These are phyloP conservation scores for Abscondita cerata DNA, from an alignment of 2,888 invertebrate genomes.

Conservation along the genomic window DNA sequence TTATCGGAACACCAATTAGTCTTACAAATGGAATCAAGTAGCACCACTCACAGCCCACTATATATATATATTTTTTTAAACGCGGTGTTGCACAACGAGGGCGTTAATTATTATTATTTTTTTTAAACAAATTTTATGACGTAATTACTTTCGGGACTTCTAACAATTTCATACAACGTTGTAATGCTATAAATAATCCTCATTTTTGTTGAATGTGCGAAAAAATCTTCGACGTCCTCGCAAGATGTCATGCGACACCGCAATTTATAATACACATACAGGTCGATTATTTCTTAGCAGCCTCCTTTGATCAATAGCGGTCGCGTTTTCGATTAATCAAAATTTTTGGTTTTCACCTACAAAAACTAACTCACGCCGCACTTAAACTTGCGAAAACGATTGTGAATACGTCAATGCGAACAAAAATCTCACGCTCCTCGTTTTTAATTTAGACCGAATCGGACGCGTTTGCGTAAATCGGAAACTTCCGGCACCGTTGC, in stretches of 20 bases:
- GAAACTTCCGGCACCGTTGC: no score
- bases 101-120: no score
- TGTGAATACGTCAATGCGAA: no score
- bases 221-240: constrained; percentile 7
- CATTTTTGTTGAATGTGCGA: constrained; percentile 47
- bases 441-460: no score
- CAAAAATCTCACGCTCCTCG: no score
- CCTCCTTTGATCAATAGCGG: no score
- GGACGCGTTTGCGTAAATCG: no score
- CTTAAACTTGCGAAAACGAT: no score
- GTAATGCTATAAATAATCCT: constrained; percentile 54
- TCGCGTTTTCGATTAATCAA: no score
- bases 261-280: not conserved
- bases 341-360: no score
- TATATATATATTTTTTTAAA: not conserved
- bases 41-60: not conserved
- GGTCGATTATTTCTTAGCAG: no score
- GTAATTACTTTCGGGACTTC: constrained; percentile 53
- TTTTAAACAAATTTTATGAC: constrained; percentile 24
- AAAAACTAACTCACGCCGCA: no score
- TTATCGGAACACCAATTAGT: not conserved
- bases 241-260: constrained; percentile 28
- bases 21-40: not conserved
- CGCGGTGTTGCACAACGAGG: not conserved
- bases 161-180: constrained; percentile 55